A percentile compares a stretch with the other conserved stretches of the same genome.
Evolutionary conservation across 2,797 vertebrate genomes (phyloP).

Genomic region (Iguana delicatissima): DNA sequence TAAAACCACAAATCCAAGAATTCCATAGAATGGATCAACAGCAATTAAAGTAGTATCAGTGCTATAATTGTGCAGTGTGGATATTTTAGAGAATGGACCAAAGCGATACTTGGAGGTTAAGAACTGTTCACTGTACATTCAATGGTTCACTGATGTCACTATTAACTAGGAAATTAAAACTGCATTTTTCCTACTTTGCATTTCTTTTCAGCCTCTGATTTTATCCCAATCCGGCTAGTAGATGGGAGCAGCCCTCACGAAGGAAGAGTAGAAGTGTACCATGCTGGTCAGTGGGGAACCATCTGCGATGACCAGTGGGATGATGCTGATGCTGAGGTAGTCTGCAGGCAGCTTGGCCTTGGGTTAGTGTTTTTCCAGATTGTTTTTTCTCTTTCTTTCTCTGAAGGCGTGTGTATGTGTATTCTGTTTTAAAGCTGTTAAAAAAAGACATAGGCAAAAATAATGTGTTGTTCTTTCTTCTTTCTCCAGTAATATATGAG

Average conservation of each 20-base stretch:
- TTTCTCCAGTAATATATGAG: neutral
- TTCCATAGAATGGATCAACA: too few relatives aligned
- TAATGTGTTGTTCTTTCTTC: too few relatives aligned
- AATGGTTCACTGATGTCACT: neutral
- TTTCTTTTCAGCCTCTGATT: conserved; percentile 64
- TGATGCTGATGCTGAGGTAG: conserved; percentile 92
- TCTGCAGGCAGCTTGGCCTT: conserved; percentile 95
- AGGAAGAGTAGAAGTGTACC: conserved; percentile 93
- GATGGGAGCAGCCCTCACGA: conserved; percentile 83
- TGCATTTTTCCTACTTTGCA: neutral
- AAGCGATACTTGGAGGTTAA: neutral
- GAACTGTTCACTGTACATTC: neutral
- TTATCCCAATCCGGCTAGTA: conserved; percentile 84
- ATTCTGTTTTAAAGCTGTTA: conserved; percentile 29
- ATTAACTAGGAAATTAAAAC: conserved; percentile 1
- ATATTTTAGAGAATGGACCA: neutral
- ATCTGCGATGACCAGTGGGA: conserved; percentile 98
- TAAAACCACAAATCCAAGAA: too few relatives aligned
- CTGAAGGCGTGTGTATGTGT: too few relatives aligned
- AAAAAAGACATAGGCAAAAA: neutral
- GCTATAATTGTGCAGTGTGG: too few relatives aligned
- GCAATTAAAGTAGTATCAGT: too few relatives aligned
- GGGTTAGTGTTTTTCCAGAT: conserved; percentile 80
- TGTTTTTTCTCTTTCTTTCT: conserved; percentile 31
- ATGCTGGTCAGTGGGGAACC: conserved; percentile 93